Percentiles rank a stretch among this genome's conserved stretches.
These are phyloP conservation scores for Seladonia tumulorum DNA, from an alignment of 2,888 invertebrate genomes.

Conservation along the genomic window DNA sequence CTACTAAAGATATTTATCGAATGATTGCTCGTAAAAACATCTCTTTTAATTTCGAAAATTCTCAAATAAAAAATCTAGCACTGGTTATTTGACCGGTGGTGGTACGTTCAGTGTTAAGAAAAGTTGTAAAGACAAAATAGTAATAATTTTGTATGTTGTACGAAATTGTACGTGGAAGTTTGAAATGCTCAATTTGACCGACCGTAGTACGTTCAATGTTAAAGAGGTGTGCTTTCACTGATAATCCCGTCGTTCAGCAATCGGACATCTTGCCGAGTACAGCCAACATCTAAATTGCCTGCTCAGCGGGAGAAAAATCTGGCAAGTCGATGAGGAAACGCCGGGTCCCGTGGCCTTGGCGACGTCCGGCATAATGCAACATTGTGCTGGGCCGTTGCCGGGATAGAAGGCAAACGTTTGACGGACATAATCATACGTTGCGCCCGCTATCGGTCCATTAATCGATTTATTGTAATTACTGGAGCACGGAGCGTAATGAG, in stretches of 20 bases:
- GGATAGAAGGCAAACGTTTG: slow-evolving; percentile 24
- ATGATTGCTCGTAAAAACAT: no score
- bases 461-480: slow-evolving; percentile 61
- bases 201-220: no score
- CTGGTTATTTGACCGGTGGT: no score
- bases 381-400: not conserved
- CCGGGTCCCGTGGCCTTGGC: not conserved
- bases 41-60: no score
- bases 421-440: slow-evolving; percentile 43
- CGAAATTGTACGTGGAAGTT: no score
- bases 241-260: not conserved
- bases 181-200: no score
- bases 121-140: no score
- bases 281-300: slow-evolving; percentile 6
- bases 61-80: no score
- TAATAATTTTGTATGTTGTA: no score
- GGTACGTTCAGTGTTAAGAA: no score
- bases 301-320: not conserved
- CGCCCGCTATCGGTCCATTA: slow-evolving; percentile 54
- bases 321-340: not conserved
- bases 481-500: slow-evolving; percentile 29
- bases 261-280: slow-evolving; percentile 2
- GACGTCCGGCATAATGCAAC: slow-evolving; percentile 14
- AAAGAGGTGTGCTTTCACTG: not conserved
- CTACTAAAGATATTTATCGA: no score